Evolutionary conservation across 2,797 vertebrate genomes (phyloP).

Genomic region (Gymnothorax reevesii): DNA sequence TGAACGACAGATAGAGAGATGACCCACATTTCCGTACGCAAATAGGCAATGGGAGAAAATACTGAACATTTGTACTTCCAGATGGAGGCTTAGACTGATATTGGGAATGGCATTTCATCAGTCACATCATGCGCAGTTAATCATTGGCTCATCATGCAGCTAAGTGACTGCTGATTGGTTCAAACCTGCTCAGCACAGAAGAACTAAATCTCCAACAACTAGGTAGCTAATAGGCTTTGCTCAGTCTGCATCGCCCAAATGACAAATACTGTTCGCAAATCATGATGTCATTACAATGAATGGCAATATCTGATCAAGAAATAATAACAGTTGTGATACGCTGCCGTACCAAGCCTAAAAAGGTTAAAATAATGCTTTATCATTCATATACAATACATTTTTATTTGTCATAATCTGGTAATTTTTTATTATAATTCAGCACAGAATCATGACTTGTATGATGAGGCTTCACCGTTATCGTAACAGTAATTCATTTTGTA

Average conservation of each 20-base stretch:
- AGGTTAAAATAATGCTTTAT: not conserved
- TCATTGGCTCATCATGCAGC: not conserved
- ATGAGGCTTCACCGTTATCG: not conserved
- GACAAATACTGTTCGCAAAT: not conserved
- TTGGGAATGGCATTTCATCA: not conserved
- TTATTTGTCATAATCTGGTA: not conserved
- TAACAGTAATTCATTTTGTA: not conserved
- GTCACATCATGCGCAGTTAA: not conserved
- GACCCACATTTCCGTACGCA: slow-evolving; percentile 21
- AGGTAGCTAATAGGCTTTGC: not conserved
- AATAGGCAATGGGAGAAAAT: slow-evolving; percentile 13
- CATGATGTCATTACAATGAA: not conserved
- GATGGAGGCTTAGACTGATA: not conserved
- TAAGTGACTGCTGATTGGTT: not conserved
- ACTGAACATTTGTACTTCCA: not conserved
- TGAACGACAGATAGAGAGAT: not conserved
- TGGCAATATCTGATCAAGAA: not conserved
- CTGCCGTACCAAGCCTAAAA: not conserved
- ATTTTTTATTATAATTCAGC: not conserved
- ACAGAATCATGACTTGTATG: not conserved
- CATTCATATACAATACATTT: not conserved
- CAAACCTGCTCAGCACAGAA: not conserved
- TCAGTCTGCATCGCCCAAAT: not conserved
- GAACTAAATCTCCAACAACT: not conserved
- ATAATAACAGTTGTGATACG: not conserved